phyloP scores from a whole-genome alignment of 2,797 vertebrate genomes.

The Novumbra hubbsi region DNA sequence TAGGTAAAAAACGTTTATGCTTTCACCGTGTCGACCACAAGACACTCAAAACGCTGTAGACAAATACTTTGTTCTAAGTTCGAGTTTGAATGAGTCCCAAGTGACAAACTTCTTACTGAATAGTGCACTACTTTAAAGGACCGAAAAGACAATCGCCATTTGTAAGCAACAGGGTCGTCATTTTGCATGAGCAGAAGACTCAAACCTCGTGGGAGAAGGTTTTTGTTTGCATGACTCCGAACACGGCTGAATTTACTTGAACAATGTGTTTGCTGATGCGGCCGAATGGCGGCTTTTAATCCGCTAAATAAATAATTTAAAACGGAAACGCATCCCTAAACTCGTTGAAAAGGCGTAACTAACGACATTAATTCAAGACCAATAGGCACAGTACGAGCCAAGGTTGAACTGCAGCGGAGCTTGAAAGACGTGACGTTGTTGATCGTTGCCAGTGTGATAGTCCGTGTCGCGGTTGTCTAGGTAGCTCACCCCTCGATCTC shows the following conservation, averaged over 20 bases:
- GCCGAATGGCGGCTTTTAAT: not conserved
- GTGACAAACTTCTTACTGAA: no score
- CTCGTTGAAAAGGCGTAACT: not conserved
- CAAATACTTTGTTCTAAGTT: no score
- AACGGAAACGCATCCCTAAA: not conserved
- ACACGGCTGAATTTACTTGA: no score
- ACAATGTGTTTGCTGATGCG: not conserved
- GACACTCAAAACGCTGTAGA: not conserved
- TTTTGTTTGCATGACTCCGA: not conserved
- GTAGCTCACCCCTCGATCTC: not conserved
- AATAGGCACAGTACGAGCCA: slow-evolving; percentile 9
- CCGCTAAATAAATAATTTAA: not conserved
- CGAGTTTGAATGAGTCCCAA: no score
- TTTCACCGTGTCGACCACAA: not conserved
- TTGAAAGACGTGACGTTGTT: not conserved
- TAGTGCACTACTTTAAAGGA: no score
- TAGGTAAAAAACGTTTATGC: slow-evolving; percentile 63
- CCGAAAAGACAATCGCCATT: no score
- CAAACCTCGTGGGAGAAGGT: not conserved
- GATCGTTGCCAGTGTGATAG: not conserved
- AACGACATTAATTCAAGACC: slow-evolving; percentile 16
- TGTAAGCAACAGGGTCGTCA: no score
- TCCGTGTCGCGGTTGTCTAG: not conserved
- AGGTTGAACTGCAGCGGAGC: not conserved
- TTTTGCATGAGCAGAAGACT: no score